Percentiles rank a stretch among this genome's conserved stretches.
These are phyloP conservation scores for Agapornis canus DNA, from an alignment of 2,797 vertebrate genomes.

Conservation along the genomic window DNA sequence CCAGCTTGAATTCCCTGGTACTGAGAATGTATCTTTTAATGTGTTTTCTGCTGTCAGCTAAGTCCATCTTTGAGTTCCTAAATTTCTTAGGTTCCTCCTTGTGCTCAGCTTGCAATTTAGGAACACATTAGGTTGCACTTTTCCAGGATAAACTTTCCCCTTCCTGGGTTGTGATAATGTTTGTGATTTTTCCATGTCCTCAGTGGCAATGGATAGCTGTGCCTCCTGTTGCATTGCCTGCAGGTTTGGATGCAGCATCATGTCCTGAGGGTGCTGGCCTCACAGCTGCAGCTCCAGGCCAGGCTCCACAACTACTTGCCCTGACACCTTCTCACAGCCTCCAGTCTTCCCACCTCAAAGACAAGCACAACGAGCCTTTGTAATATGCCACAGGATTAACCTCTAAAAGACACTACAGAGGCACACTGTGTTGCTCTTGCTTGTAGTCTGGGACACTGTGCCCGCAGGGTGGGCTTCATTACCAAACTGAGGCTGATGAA, in stretches of 20 bases:
- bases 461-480: accelerated
- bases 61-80: neutral
- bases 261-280: neutral
- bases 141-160: neutral
- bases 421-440: neutral
- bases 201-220: neutral
- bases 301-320: neutral
- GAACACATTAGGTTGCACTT: neutral
- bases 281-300: accelerated
- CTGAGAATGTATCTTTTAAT: neutral
- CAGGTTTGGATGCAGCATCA: neutral
- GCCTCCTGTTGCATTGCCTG: accelerated
- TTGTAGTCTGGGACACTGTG: neutral
- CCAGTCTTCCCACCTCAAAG: neutral
- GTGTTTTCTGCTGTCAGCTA: neutral
- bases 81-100: neutral
- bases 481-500: neutral
- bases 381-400: neutral
- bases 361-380: neutral
- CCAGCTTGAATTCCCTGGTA: neutral
- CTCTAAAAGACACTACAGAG: neutral
- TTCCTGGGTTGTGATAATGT: neutral
- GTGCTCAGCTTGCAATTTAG: neutral
- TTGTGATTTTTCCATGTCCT: neutral
- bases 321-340: neutral